phyloP scores from a whole-genome alignment of 1,140 invertebrate genomes.

The Cheumatopsyche charites region DNA sequence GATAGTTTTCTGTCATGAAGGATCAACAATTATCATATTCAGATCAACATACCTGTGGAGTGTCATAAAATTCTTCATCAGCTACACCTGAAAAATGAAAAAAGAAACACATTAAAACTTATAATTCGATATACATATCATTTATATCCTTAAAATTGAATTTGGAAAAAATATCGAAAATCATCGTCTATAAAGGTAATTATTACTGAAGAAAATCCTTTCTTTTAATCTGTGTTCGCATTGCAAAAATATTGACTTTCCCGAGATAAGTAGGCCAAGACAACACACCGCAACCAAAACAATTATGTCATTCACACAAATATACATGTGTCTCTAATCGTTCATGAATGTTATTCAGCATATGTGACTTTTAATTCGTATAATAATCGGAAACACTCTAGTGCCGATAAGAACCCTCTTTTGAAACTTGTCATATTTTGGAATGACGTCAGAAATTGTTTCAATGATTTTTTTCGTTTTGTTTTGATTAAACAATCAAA shows the following conservation, averaged over 20 bases:
- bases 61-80: not conserved
- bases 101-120: no score
- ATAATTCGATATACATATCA: no score
- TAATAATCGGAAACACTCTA: not conserved
- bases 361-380: not conserved
- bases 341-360: not conserved
- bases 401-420: not conserved
- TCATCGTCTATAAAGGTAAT: no score
- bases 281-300: slow-evolving; percentile 22
- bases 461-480: not conserved
- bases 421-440: not conserved
- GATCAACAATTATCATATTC: no score
- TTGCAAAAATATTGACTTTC: not conserved
- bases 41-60: not conserved
- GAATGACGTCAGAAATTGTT: slow-evolving; percentile 5
- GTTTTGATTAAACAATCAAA: no score
- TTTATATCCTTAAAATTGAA: no score
- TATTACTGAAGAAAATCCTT: no score
- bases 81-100: not conserved
- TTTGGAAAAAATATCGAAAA: no score
- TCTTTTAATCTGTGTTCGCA: not conserved
- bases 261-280: slow-evolving; percentile 18
- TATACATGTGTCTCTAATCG: slow-evolving; percentile 11
- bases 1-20: no score
- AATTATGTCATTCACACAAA: slow-evolving; percentile 28